Evolutionary conservation across 2,888 invertebrate species (phyloP).

Genomic region (Anorthoa munda): DNA sequence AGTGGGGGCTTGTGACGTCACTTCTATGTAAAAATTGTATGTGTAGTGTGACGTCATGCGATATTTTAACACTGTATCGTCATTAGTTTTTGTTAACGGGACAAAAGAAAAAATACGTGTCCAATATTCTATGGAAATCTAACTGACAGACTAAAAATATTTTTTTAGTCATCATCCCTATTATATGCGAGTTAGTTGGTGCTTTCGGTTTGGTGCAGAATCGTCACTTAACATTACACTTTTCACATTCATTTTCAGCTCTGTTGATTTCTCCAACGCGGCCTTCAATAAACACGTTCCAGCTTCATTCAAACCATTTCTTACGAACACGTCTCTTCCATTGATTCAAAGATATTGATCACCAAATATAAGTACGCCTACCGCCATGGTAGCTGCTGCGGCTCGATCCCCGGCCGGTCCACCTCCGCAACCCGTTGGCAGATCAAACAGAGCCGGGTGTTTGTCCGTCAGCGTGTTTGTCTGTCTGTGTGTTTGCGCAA

Average conservation of each 20-base stretch:
- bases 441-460: constrained; percentile 81
- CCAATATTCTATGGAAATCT: too few relatives aligned
- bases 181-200: not conserved
- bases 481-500: constrained; percentile 80
- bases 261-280: not conserved
- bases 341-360: constrained; percentile 55
- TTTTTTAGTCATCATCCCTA: too few relatives aligned
- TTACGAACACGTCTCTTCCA: constrained; percentile 11
- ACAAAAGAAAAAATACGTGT: too few relatives aligned
- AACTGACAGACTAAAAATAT: too few relatives aligned
- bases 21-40: too few relatives aligned
- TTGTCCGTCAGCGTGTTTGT: constrained; percentile 76
- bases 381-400: constrained; percentile 44
- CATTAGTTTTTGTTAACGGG: too few relatives aligned
- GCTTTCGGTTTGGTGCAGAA: not conserved
- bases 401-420: constrained; percentile 39
- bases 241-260: not conserved
- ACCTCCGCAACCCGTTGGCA: constrained; percentile 75
- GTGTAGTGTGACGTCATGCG: too few relatives aligned
- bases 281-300: constrained; percentile 1
- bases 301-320: constrained; percentile 6
- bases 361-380: constrained; percentile 42
- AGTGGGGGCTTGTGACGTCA: too few relatives aligned
- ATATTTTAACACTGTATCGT: too few relatives aligned
- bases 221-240: not conserved